Percentiles rank a stretch among this genome's conserved stretches.
Conservation (phyloP, 1,140 invertebrate genomes). For the Drosophila teissieri region DNA sequence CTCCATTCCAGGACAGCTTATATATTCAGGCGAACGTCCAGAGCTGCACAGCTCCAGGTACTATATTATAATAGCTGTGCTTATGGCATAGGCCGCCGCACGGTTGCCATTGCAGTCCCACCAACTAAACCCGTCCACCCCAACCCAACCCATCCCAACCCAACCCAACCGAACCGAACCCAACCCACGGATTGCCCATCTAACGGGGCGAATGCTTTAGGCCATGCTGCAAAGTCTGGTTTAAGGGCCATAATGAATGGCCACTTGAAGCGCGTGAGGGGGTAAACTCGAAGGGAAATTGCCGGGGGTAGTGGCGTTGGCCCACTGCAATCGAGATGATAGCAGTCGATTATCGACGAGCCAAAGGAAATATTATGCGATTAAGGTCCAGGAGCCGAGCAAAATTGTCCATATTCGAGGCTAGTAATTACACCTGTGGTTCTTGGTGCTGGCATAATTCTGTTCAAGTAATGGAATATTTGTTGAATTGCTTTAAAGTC, state of each 20-base stretch:
- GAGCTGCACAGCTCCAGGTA: conserved; percentile 4
- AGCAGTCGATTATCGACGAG: conserved; percentile 23
- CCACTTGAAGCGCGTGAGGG: conserved; percentile 32
- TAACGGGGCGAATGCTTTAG: conserved; percentile 20
- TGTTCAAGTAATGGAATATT: not conserved
- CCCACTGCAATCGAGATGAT: conserved; percentile 14
- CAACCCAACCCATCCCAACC: not conserved
- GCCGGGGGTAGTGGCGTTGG: conserved; percentile 11
- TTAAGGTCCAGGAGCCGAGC: not conserved
- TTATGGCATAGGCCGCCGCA: conserved; percentile 5
- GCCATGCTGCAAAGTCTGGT: conserved; percentile 8
- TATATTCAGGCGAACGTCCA: not conserved
- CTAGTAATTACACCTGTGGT: conserved; percentile 5
- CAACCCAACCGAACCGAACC: not conserved
- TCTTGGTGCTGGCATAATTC: not conserved
- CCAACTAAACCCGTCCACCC: not conserved
- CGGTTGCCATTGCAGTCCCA: not conserved
- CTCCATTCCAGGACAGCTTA: not conserved
- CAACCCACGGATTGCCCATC: conserved; percentile 11
- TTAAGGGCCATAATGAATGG: conserved; percentile 45
- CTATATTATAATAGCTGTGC: conserved; percentile 38
- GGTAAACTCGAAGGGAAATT: conserved; percentile 18
- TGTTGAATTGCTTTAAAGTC: not conserved
- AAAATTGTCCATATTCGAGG: not conserved
- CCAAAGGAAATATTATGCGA: conserved; percentile 2